These are phyloP conservation scores for Ondatra zibethicus DNA, from an alignment of 2,113 vertebrate species.

Conservation along the genomic window DNA sequence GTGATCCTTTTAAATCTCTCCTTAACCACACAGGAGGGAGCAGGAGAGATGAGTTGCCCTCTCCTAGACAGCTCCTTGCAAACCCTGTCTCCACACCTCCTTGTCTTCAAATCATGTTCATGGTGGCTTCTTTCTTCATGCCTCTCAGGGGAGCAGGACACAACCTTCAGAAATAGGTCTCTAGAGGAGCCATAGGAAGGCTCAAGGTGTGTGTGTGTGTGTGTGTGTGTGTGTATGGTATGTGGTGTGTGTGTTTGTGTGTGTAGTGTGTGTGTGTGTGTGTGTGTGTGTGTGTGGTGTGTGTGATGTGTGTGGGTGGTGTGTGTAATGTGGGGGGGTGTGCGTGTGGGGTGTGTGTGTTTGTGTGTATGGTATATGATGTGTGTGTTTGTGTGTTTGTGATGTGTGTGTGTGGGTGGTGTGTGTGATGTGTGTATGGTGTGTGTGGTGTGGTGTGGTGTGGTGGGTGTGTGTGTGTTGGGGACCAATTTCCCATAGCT, in stretches of 20 bases:
- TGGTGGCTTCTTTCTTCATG: neutral
- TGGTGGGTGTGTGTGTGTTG: neutral
- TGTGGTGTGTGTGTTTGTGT: no score
- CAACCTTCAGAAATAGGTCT: neutral
- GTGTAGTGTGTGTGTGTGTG: neutral
- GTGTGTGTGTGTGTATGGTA: neutral
- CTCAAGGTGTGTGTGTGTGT: neutral
- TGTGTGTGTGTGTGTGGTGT: no score
- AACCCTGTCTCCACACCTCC: neutral
- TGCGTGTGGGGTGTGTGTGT: no score
- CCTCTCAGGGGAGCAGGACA: neutral
- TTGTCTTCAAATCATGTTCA: neutral
- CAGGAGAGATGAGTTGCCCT: neutral
- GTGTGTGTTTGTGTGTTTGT: no score
- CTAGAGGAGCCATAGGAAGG: neutral
- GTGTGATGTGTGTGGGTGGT: no score
- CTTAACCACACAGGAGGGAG: no score
- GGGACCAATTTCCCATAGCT: no score
- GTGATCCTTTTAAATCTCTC: neutral
- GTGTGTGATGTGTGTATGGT: no score
- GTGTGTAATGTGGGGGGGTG: no score
- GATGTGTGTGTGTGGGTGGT: no score
- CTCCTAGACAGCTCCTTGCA: neutral
- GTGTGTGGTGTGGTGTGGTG: no score
- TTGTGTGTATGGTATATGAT: no score